Conservation (phyloP, 2,797 vertebrate species). For the Manis pentadactyla region DNA sequence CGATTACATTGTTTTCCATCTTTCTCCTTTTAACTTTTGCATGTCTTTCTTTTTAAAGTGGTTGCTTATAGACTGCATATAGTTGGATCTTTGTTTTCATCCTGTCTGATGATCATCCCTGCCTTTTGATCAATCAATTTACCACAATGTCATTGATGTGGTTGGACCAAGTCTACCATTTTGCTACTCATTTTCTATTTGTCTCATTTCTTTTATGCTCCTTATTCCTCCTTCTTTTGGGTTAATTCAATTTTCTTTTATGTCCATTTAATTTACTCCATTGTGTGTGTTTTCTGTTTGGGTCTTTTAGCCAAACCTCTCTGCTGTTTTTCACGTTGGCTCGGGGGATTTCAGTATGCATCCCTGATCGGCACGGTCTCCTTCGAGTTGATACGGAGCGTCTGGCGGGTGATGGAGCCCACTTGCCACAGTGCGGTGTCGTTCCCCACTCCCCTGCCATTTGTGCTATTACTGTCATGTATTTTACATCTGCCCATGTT, state of each 20-base stretch:
- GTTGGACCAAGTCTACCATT: neutral
- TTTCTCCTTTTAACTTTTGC: neutral
- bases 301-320: neutral
- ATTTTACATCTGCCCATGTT: neutral
- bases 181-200: neutral
- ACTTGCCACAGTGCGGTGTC: neutral
- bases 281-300: neutral
- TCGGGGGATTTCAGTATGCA: neutral
- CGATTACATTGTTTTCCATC: neutral
- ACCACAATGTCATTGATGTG: accelerated
- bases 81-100: neutral
- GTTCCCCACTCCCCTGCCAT: neutral
- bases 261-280: neutral
- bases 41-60: neutral
- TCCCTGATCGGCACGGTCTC: too few species aligned
- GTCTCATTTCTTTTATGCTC: neutral
- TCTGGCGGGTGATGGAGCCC: neutral
- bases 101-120: neutral
- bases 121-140: neutral
- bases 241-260: neutral
- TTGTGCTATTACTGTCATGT: neutral
- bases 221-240: neutral
- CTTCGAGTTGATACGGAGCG: accelerated
- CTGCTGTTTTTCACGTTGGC: neutral
- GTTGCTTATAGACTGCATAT: neutral